Conservation (phyloP, 2,888 invertebrate species). For the Latrodectus elegans region DNA sequence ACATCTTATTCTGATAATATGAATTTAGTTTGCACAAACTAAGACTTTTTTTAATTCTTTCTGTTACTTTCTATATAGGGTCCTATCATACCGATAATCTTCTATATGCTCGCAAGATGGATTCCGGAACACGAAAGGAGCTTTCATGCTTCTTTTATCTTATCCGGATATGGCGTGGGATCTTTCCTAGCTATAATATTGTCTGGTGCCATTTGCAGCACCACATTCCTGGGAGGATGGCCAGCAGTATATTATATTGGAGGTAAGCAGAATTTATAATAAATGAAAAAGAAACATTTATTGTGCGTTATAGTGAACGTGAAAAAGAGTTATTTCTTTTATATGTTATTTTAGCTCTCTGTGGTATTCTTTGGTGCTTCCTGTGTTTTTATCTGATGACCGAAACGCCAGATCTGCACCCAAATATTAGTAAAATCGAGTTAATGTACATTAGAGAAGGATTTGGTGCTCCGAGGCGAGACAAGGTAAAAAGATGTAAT, state of each 20-base stretch:
- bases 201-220: slow-evolving; percentile 50
- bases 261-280: slow-evolving; percentile 19
- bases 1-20: too few species aligned
- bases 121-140: slow-evolving; percentile 49
- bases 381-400: slow-evolving; percentile 34
- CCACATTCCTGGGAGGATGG: slow-evolving; percentile 48
- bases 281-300: neutral
- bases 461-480: slow-evolving; percentile 12
- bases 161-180: slow-evolving; percentile 49
- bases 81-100: slow-evolving; percentile 49
- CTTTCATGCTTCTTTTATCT: slow-evolving; percentile 56
- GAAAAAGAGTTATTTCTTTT: neutral
- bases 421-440: slow-evolving; percentile 39
- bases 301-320: neutral
- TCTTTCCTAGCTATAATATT: slow-evolving; percentile 56
- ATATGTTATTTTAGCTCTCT: slow-evolving; percentile 7
- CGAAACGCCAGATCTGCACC: slow-evolving; percentile 36
- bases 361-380: slow-evolving; percentile 42
- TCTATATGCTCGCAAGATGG: slow-evolving; percentile 55
- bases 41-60: too few species aligned
- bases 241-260: slow-evolving; percentile 52
- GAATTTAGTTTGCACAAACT: too few species aligned
- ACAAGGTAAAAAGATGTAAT: slow-evolving; percentile 23
- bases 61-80: slow-evolving; percentile 13
- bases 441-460: slow-evolving; percentile 4